Conservation (phyloP, 1,140 invertebrate genomes). For the Acromyrmex heyeri region DNA sequence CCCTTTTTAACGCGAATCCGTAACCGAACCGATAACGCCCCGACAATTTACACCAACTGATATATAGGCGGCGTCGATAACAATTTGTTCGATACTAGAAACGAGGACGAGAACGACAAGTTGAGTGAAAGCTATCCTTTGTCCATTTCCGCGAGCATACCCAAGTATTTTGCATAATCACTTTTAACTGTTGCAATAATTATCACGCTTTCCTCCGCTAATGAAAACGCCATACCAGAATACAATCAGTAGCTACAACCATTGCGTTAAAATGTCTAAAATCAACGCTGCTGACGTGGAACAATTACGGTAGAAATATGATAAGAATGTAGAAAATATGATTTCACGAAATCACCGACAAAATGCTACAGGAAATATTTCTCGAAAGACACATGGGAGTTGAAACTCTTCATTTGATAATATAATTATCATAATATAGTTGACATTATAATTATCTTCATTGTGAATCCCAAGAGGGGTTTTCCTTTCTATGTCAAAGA, state of each 20-base stretch:
- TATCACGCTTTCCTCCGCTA: slow-evolving; percentile 17
- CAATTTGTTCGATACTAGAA: background rate
- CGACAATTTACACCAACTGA: slow-evolving; percentile 33
- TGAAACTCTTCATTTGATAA: slow-evolving; percentile 2
- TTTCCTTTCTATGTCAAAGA: slow-evolving; percentile 82
- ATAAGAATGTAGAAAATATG: background rate
- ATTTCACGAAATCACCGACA: background rate
- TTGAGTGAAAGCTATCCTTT: slow-evolving; percentile 27
- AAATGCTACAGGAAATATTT: background rate
- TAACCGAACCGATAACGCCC: slow-evolving; percentile 1
- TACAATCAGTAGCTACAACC: background rate
- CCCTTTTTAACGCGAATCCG: slow-evolving; percentile 36
- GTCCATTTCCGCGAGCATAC: slow-evolving; percentile 18
- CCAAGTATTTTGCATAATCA: slow-evolving; percentile 35
- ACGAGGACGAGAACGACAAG: background rate
- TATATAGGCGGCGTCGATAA: background rate
- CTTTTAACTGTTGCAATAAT: background rate
- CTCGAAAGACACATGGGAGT: background rate
- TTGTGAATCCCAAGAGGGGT: slow-evolving; percentile 30
- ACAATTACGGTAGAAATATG: background rate
- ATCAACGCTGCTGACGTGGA: background rate
- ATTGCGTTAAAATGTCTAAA: background rate
- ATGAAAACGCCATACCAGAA: background rate
- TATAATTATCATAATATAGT: slow-evolving; percentile 1
- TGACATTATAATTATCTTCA: slow-evolving; percentile 9